These are phyloP conservation scores for Conistra vaccinii DNA, from an alignment of 2,888 invertebrate genomes.

Conservation along the genomic window DNA sequence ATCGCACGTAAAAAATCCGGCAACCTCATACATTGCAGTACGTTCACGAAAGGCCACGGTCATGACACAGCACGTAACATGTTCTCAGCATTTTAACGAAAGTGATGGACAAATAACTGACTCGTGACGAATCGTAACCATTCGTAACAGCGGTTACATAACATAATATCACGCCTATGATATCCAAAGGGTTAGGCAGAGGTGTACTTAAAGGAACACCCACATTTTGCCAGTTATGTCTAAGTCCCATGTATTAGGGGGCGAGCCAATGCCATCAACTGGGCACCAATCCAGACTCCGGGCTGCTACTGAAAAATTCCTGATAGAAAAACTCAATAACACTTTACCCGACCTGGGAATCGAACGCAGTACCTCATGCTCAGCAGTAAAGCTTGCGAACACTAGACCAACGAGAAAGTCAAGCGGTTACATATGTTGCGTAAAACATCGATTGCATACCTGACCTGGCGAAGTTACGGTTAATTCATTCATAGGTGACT, in stretches of 20 bases:
- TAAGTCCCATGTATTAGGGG: too few species aligned
- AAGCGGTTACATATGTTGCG: slow-evolving; percentile 54
- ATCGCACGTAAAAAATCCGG: not conserved
- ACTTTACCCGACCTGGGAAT: not conserved
- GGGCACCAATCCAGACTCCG: not conserved
- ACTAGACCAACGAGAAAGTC: not conserved
- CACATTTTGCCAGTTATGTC: not conserved
- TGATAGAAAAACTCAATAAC: not conserved
- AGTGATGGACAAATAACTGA: slow-evolving; percentile 72
- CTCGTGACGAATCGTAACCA: slow-evolving; percentile 61
- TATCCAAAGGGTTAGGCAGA: not conserved
- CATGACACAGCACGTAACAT: slow-evolving; percentile 70
- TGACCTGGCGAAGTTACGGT: slow-evolving; percentile 24
- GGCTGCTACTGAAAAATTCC: not conserved
- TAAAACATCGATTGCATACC: slow-evolving; percentile 53
- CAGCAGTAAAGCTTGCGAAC: not conserved
- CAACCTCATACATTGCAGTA: slow-evolving; percentile 6
- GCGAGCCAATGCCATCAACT: not conserved
- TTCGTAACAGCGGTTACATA: slow-evolving; percentile 43
- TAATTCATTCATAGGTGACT: slow-evolving; percentile 50
- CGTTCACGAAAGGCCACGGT: slow-evolving; percentile 71
- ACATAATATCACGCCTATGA: not conserved
- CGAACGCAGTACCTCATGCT: not conserved
- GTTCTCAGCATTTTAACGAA: slow-evolving; percentile 65
- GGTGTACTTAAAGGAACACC: not conserved